Percentiles rank a stretch among this genome's conserved stretches.
phyloP scores from a whole-genome alignment of 2,888 invertebrate genomes.

The Molorchus minor region DNA sequence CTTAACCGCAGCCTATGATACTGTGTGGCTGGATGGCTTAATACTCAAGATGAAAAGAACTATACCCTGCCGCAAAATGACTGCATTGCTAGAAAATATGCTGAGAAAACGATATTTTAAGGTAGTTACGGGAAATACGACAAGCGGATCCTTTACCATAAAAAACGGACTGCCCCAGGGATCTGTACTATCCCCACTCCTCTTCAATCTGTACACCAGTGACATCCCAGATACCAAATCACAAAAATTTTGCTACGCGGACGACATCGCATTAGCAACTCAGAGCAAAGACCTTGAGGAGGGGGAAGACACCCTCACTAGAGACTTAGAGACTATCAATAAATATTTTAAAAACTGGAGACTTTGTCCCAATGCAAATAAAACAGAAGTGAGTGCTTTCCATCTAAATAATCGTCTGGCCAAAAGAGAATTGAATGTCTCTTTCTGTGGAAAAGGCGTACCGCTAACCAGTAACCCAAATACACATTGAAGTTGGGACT shows the following conservation, averaged over 20 bases:
- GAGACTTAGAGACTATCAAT: neutral
- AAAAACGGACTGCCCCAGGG: slow-evolving; percentile 38
- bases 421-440: no score
- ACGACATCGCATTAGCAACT: slow-evolving; percentile 12
- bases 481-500: no score
- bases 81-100: slow-evolving; percentile 27
- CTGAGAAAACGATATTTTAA: slow-evolving; percentile 31
- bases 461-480: no score
- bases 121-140: slow-evolving; percentile 20
- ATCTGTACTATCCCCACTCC: slow-evolving; percentile 30
- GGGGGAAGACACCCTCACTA: neutral
- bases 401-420: neutral
- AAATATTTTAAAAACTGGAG: neutral
- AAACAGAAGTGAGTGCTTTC: neutral
- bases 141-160: slow-evolving; percentile 18
- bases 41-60: slow-evolving; percentile 22
- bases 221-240: slow-evolving; percentile 20
- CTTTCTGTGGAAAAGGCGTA: no score
- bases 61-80: neutral
- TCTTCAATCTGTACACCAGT: slow-evolving; percentile 26
- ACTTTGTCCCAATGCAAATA: neutral
- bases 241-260: slow-evolving; percentile 24
- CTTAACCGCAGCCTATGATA: slow-evolving; percentile 28
- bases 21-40: slow-evolving; percentile 30
- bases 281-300: neutral